phyloP scores from a whole-genome alignment of 2,888 invertebrate genomes.

The Drosophila mimica region DNA sequence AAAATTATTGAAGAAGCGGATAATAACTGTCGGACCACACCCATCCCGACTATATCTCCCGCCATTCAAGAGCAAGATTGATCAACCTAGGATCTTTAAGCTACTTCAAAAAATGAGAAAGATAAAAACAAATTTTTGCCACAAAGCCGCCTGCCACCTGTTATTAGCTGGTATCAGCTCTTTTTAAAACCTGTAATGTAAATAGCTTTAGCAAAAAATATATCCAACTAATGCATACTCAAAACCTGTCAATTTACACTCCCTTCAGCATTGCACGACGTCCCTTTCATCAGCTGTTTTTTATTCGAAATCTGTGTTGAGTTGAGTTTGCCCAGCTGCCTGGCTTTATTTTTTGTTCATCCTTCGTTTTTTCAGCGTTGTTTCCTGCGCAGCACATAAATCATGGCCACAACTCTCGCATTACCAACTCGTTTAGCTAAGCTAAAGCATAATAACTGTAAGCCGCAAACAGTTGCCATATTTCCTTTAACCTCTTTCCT shows the following conservation, averaged over 20 bases:
- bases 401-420: constrained; percentile 56
- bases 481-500: constrained; percentile 59
- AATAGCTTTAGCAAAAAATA: neutral
- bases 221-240: neutral
- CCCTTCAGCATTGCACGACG: neutral
- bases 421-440: constrained; percentile 75
- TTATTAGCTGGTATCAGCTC: neutral
- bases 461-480: constrained; percentile 70
- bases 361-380: constrained; percentile 11
- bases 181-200: neutral
- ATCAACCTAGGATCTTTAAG: neutral
- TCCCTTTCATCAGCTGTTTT: neutral
- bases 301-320: constrained; percentile 10
- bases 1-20: neutral
- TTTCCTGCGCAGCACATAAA: constrained; percentile 39
- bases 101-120: no score
- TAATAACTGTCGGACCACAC: neutral
- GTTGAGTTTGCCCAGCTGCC: constrained; percentile 25
- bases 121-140: no score
- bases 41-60: neutral
- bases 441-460: constrained; percentile 63
- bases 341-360: constrained; percentile 11
- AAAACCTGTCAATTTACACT: neutral
- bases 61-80: neutral
- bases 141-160: neutral